Evolutionary conservation across 2,113 vertebrate species (phyloP).

Genomic region (Elachura formosa): DNA sequence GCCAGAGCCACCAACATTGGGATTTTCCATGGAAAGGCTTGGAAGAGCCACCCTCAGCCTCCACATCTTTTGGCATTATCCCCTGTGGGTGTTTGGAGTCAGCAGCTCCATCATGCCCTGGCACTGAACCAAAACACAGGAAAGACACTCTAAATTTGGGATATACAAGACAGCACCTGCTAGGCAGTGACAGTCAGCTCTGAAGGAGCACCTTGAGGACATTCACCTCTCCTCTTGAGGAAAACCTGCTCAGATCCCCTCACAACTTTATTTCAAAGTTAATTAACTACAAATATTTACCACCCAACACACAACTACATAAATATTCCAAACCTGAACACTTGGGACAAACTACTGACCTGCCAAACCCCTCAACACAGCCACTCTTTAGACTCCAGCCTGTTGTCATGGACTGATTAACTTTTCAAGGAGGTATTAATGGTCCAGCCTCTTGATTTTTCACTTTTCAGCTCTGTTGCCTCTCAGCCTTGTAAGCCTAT

Average conservation of each 20-base stretch:
- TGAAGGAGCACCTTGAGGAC: background rate
- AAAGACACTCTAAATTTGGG: background rate
- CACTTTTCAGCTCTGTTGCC: slow-evolving; percentile 42
- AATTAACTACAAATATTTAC: background rate
- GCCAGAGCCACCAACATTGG: background rate
- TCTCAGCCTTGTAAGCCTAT: slow-evolving; percentile 50
- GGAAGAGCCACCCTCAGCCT: background rate
- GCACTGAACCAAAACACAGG: background rate
- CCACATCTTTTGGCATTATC: background rate
- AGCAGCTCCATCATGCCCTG: rapidly evolving
- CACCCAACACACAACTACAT: rapidly evolving
- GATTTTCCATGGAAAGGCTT: background rate
- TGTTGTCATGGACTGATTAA: background rate
- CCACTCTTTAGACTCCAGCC: background rate
- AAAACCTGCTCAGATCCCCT: background rate
- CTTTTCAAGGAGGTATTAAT: slow-evolving; percentile 9
- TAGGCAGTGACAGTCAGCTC: background rate
- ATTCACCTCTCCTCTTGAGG: background rate
- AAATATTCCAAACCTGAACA: background rate
- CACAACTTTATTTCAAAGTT: no score
- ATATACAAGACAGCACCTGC: rapidly evolving
- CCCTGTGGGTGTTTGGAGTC: background rate
- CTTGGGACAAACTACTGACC: background rate
- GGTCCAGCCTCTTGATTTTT: slow-evolving; percentile 24
- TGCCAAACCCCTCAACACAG: background rate